Percentiles rank a stretch among this genome's conserved stretches.
These are phyloP conservation scores for Patella caerulea DNA, from an alignment of 2,888 invertebrate genomes.

Conservation along the genomic window DNA sequence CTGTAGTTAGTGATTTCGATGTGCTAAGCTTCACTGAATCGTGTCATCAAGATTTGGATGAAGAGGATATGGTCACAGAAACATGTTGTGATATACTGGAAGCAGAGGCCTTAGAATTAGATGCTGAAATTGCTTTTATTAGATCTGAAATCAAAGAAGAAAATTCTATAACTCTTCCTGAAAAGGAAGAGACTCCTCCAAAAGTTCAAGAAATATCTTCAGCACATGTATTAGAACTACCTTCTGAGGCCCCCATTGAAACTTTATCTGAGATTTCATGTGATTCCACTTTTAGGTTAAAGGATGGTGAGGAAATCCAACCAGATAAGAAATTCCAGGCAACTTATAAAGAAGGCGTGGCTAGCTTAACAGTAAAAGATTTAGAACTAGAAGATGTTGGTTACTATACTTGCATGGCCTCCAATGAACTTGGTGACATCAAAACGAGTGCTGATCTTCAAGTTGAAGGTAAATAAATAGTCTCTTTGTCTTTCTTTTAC, in stretches of 20 bases:
- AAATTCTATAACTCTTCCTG: neutral
- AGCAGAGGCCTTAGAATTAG: neutral
- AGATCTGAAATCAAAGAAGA: neutral
- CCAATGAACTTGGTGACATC: conserved; percentile 65
- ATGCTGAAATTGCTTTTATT: neutral
- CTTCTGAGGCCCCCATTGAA: neutral
- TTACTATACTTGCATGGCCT: conserved; percentile 64
- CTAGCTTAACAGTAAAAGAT: conserved; percentile 78
- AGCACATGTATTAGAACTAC: neutral
- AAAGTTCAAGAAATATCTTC: neutral
- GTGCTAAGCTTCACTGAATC: neutral
- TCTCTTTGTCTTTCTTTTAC: conserved; percentile 3
- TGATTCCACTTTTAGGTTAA: conserved; percentile 54
- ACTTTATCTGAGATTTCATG: neutral
- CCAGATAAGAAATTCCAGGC: conserved; percentile 65
- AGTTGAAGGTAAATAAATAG: conserved; percentile 56
- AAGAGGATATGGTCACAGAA: neutral
- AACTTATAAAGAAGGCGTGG: conserved; percentile 64
- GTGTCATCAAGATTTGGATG: neutral
- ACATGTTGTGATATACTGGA: neutral
- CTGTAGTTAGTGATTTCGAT: conserved; percentile 5
- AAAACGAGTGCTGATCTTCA: conserved; percentile 61
- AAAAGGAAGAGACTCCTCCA: neutral
- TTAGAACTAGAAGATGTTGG: conserved; percentile 66
- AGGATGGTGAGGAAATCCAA: conserved; percentile 65